Percentiles rank a stretch among this genome's conserved stretches.
phyloP scores from a whole-genome alignment of 2,113 vertebrate species.

The Ailurus styani region DNA sequence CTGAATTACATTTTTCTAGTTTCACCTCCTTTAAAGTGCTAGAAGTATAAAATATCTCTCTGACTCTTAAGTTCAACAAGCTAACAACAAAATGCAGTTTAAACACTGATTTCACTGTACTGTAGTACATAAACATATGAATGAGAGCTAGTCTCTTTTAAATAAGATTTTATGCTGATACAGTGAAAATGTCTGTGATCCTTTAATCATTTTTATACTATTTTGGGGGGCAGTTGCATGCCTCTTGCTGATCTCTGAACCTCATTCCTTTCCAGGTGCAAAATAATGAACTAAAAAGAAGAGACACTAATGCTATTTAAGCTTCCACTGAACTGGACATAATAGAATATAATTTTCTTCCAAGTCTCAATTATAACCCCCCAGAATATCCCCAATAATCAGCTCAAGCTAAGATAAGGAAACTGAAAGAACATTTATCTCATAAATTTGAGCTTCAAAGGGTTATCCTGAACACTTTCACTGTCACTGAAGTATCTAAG shows the following conservation, averaged over 20 bases:
- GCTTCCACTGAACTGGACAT: conserved; percentile 69
- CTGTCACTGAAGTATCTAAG: conserved; percentile 80
- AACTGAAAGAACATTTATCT: conserved; percentile 75
- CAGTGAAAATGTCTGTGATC: neutral
- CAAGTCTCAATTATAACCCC: conserved; percentile 70
- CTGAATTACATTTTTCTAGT: neutral
- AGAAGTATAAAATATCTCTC: neutral
- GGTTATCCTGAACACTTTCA: conserved; percentile 77
- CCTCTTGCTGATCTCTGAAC: conserved; percentile 42
- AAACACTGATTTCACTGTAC: neutral
- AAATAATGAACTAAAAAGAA: conserved; percentile 69
- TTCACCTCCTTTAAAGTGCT: neutral
- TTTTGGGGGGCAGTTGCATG: neutral
- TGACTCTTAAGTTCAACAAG: neutral
- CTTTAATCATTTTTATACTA: neutral
- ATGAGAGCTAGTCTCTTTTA: neutral
- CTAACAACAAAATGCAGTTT: neutral
- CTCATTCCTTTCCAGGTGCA: conserved; percentile 53
- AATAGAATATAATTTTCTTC: conserved; percentile 77
- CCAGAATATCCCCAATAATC: conserved; percentile 60
- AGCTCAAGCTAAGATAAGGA: conserved; percentile 76
- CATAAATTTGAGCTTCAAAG: conserved; percentile 75
- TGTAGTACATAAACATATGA: neutral
- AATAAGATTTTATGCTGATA: neutral
- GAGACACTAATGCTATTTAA: conserved; percentile 52